Base-by-base conservation (phyloP, 2,888 invertebrate species). In the Eupeodes luniger region DNA sequence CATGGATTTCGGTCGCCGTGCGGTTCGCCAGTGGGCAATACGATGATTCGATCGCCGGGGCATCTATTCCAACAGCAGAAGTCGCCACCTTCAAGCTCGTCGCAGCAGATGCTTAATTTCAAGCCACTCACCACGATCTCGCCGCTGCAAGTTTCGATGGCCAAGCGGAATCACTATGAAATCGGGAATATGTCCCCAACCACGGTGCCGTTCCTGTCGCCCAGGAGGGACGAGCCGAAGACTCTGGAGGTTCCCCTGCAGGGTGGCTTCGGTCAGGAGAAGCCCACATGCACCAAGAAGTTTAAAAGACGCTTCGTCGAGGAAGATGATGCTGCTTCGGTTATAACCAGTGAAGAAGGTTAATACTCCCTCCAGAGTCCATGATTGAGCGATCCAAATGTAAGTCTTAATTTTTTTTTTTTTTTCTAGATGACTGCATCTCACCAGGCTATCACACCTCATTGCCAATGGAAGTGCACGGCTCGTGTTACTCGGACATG, bases 311-410 rank as follows among this genome's bases (percentile, higher is more conserved):
- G 93, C 44, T 94, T 92, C 90, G 94, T 94, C 0, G 94, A 94
- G 77, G 94, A 94, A 79, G 93, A 94, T 74, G 94, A 94, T 89
- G 94, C 94, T 11, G 93, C 93, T 1, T 94, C 94, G 0, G 94
- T 94, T 5, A 94, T 94, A 53, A 94, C 94, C 2, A 94, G 93
- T 62, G 94, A 93, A 89, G 94, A 94, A 89, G 93, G 93, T 93
- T 27, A 27, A 89, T 88, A 90, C 80, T 7, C 27, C 1, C 80
- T 7, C 27, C 1, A 51, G 53, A 53, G 10, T 9, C 5, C 16
- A 19, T 27, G 27, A 27, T 19, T 44, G 5, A 16, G 27, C 36
- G 9, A 62, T 47, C 19, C 19, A 44, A 27, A 62, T 61, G 36
- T 19, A 16, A 34, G 5, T 51, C 14, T 2, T 5, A 11, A 44